A percentile compares a stretch with the other conserved stretches of the same genome.
Evolutionary conservation across 23 tunicate genomes (phyloP).

Genomic region (Botrylloides violaceus): DNA sequence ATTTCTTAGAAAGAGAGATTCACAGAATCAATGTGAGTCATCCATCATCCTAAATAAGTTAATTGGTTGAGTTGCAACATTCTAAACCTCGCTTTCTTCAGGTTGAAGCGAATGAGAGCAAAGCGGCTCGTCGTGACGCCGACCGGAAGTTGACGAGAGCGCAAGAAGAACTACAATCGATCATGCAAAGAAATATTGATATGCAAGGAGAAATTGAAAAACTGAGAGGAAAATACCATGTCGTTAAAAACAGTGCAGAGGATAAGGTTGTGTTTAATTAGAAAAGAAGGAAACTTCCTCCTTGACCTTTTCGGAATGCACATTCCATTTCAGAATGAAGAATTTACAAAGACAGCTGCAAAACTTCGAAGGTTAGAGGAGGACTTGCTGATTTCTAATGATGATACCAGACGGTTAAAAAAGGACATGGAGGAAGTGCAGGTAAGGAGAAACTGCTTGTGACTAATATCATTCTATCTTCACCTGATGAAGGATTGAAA

Average conservation of each 20-base stretch:
- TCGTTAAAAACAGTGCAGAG: conserved; percentile 35
- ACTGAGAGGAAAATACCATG: conserved; percentile 48
- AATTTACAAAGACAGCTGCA: conserved; percentile 22
- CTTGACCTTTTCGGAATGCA: background rate
- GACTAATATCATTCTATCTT: no score
- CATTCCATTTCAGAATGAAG: conserved; percentile 34
- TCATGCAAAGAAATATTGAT: conserved; percentile 14
- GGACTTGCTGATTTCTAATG: conserved; percentile 57
- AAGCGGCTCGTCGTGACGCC: conserved; percentile 52
- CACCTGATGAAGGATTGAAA: no score
- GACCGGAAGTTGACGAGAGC: conserved; percentile 46
- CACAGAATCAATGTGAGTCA: conserved; percentile 67
- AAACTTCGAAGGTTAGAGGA: conserved; percentile 48
- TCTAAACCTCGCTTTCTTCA: background rate
- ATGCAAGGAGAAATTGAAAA: conserved; percentile 35
- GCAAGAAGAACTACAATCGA: conserved; percentile 43
- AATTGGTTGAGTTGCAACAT: background rate
- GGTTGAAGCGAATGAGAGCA: conserved; percentile 76
- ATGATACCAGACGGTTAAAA: conserved; percentile 33
- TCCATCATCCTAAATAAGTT: background rate
- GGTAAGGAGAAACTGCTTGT: conserved; percentile 2
- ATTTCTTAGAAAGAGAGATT: conserved; percentile 76
- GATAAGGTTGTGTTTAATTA: conserved; percentile 33
- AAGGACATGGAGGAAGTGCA: conserved; percentile 43
- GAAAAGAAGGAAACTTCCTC: background rate